Evolutionary conservation across 2,113 vertebrate species (phyloP).

Genomic region (Haliaeetus leucogaster): DNA sequence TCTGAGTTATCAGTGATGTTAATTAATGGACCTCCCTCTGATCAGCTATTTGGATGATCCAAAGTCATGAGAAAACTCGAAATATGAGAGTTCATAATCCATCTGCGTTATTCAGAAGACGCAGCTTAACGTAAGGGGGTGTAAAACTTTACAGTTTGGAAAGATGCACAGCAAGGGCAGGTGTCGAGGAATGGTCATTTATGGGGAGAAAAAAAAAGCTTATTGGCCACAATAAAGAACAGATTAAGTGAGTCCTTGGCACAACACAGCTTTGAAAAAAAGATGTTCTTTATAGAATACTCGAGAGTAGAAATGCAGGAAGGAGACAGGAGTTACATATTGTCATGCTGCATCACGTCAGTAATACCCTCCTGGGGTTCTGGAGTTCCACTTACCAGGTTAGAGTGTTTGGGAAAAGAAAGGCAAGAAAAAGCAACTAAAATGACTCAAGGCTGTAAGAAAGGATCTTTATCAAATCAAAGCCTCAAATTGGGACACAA

Average conservation of each 20-base stretch:
- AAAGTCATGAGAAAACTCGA: not conserved
- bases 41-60: not conserved
- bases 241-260: not conserved
- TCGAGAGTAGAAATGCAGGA: not conserved
- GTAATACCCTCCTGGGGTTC: slow-evolving; percentile 32
- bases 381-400: slow-evolving; percentile 40
- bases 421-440: not conserved
- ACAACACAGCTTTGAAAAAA: not conserved
- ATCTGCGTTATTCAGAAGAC: not conserved
- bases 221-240: not conserved
- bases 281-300: not conserved
- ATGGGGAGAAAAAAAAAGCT: not conserved
- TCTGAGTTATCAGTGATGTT: not conserved
- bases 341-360: slow-evolving; percentile 42
- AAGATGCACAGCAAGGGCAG: not conserved
- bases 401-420: not conserved
- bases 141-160: not conserved
- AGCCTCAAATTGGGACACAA: not conserved
- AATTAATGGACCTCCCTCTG: not conserved
- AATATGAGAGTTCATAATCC: not conserved
- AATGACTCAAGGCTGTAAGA: not conserved
- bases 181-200: not conserved
- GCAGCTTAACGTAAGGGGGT: not conserved
- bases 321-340: not conserved
- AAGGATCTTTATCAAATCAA: not conserved